A percentile compares a stretch with the other conserved stretches of the same genome.
These are phyloP conservation scores for Nycticryphes semicollaris DNA, from an alignment of 2,113 vertebrate genomes.

Conservation along the genomic window DNA sequence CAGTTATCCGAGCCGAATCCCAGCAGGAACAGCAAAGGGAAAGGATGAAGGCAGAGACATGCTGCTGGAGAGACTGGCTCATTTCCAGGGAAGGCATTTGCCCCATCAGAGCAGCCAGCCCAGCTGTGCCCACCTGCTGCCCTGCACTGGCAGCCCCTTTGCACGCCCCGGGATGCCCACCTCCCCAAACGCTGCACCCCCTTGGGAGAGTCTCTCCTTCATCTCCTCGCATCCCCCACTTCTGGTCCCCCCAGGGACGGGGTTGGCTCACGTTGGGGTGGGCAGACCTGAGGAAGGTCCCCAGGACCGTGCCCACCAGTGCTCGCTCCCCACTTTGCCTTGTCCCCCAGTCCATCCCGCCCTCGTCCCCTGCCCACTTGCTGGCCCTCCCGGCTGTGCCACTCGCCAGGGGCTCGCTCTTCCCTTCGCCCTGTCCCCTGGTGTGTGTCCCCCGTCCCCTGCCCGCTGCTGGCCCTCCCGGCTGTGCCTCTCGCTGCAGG, in stretches of 20 bases:
- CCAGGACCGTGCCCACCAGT: background rate
- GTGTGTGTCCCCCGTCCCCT: too few relatives aligned
- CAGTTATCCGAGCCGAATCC: background rate
- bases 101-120: background rate
- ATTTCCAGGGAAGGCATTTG: background rate
- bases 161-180: too few relatives aligned
- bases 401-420: background rate
- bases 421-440: background rate
- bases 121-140: background rate
- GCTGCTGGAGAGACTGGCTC: background rate
- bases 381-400: too few relatives aligned
- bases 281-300: background rate
- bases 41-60: background rate
- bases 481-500: background rate
- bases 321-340: background rate
- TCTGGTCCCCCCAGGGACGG: too few relatives aligned
- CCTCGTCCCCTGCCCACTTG: background rate
- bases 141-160: background rate
- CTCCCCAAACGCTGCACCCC: background rate
- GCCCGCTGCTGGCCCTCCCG: background rate
- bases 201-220: rapidly evolving
- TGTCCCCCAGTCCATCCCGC: background rate
- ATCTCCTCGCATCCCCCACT: background rate
- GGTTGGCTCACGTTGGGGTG: background rate
- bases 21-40: background rate